These are phyloP conservation scores for Pelobates fuscus DNA, from an alignment of 2,113 vertebrate species.

Conservation along the genomic window DNA sequence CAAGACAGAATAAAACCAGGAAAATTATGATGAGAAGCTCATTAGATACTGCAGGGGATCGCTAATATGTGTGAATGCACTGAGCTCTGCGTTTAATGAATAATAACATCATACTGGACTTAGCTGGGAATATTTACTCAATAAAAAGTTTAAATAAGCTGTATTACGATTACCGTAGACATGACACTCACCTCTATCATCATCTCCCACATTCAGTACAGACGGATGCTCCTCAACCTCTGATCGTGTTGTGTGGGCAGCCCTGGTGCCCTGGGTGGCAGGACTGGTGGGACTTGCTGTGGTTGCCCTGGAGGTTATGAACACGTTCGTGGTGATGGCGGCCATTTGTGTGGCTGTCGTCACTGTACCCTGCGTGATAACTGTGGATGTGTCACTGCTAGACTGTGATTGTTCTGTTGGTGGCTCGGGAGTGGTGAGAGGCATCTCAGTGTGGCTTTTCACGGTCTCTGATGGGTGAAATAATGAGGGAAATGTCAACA, in stretches of 20 bases:
- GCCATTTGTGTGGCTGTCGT: not conserved
- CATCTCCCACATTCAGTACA: conserved; percentile 55
- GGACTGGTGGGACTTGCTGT: not conserved
- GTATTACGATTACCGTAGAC: too few species aligned
- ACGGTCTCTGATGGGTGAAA: conserved; percentile 51
- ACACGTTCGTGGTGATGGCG: conserved; percentile 2
- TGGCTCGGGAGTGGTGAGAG: not conserved
- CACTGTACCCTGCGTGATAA: rapidly evolving
- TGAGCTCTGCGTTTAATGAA: too few species aligned
- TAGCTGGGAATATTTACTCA: too few species aligned
- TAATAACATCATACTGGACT: too few species aligned
- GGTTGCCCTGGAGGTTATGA: conserved; percentile 18
- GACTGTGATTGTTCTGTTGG: conserved; percentile 22
- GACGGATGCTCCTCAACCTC: conserved; percentile 52
- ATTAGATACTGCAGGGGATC: too few species aligned
- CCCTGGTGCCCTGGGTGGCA: conserved; percentile 14
- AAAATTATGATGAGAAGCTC: too few species aligned
- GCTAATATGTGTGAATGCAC: too few species aligned
- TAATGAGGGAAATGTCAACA: too few species aligned
- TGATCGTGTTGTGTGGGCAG: not conserved
- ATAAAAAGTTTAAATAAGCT: too few species aligned
- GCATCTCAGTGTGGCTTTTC: conserved; percentile 33
- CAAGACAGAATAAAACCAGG: too few species aligned
- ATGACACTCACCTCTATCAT: conserved; percentile 59
- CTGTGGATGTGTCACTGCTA: conserved; percentile 35